Evolutionary conservation across 2,888 invertebrate genomes (phyloP), one percentile per base, ranked within the genome.

Genomic region (Acanthosepion pharaonis): DNA sequence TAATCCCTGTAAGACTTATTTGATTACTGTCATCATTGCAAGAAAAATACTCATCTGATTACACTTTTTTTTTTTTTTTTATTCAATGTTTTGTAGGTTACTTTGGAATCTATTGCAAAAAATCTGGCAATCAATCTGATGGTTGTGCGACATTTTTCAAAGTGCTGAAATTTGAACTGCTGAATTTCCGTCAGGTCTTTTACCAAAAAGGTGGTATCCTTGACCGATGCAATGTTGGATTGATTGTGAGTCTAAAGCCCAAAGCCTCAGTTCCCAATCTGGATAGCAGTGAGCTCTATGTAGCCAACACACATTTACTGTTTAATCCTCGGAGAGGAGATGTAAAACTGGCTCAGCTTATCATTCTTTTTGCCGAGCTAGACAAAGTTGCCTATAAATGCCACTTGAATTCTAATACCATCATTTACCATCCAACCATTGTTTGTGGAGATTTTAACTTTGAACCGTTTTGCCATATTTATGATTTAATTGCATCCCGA

Each of bases 401-500:
- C 55, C 53, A 94, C 9, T 64, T 48, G 48, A 91, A 92, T 91
- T 42, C n/a, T 59, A 93, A 78, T 48, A 94, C 49, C 53, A 94
- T 92, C n/a, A 97, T 97, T 9, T 98, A 98, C 97, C 97, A 98
- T 91, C 99, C 99, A 0, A 98, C 99, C 11, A 98, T 99, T 95
- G 96, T 99, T 95, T 98, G 99, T 9, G 99, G 99, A 0, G 99
- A 99, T 97, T 98, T 99, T 95, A 99, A 99, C 97, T 98, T 98
- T 5, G 98, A 98, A 95, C 99, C 99, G 0, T 97, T 98, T 92
- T 98, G 98, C 91, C 98, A 98, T 5, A 98, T 99, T 0, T 98
- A 98, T 96, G 97, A 98, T 94, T 98, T 99, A 93, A 97, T 99
- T 94, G 98, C 98, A 0, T 97, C 97, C 51, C 98, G 99, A 33